These are phyloP conservation scores for Pseudotriccus pelzelni DNA, from an alignment of 2,797 vertebrate genomes.

Conservation along the genomic window DNA sequence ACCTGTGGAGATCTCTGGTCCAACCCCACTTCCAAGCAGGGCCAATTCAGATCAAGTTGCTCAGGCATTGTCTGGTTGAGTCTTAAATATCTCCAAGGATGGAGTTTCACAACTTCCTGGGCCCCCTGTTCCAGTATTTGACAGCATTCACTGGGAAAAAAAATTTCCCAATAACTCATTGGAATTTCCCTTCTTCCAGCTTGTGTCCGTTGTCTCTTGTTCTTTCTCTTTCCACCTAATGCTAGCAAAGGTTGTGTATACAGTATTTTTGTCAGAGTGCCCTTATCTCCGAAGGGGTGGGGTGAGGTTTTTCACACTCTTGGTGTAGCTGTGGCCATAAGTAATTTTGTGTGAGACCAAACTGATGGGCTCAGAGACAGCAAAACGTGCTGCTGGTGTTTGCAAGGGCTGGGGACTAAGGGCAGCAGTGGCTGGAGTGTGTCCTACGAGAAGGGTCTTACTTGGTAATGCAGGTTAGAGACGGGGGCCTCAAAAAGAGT, in stretches of 20 bases:
- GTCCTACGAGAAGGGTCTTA: rapidly evolving
- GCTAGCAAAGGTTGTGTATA: background rate
- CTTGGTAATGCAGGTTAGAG: background rate
- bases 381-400: background rate
- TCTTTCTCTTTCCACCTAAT: background rate
- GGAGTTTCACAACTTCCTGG: slow-evolving; percentile 17
- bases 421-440: background rate
- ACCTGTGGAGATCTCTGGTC: background rate
- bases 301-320: background rate
- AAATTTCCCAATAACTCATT: background rate
- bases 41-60: background rate
- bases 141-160: background rate
- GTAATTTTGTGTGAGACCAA: background rate
- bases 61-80: background rate
- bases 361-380: background rate
- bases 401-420: background rate
- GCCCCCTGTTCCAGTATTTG: slow-evolving; percentile 1
- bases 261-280: background rate
- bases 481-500: background rate
- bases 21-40: background rate
- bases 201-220: background rate
- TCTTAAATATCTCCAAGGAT: background rate
- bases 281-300: background rate
- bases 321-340: background rate
- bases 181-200: slow-evolving; percentile 24